Evolutionary conservation across 2,113 vertebrate species (phyloP).

Genomic region (Otis tarda): DNA sequence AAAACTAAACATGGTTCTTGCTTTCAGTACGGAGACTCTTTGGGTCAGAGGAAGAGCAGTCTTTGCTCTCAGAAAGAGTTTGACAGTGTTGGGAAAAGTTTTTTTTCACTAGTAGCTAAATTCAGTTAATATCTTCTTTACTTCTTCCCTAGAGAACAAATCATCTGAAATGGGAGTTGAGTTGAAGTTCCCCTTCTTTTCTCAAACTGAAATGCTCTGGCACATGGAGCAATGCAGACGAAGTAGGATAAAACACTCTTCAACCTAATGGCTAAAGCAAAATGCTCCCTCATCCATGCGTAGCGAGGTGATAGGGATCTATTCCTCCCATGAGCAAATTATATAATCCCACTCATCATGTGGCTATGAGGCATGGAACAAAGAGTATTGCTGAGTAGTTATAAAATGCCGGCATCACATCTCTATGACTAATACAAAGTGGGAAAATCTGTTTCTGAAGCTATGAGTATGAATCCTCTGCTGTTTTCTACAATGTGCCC

Average conservation of each 20-base stretch:
- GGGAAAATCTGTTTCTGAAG: not conserved
- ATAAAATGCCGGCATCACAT: not conserved
- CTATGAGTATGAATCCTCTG: not conserved
- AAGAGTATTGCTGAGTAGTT: not conserved
- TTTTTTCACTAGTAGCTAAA: not conserved
- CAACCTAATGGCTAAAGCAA: not conserved
- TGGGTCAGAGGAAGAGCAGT: not conserved
- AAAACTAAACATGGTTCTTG: not conserved
- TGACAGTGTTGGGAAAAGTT: not conserved
- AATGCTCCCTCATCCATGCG: not conserved
- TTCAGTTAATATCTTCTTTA: not conserved
- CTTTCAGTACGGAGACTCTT: not conserved
- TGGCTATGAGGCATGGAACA: not conserved
- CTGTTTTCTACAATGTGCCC: not conserved
- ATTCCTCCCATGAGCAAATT: not conserved
- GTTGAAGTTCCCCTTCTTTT: not conserved
- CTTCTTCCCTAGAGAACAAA: not conserved
- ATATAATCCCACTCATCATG: not conserved
- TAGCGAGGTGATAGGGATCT: rapidly evolving
- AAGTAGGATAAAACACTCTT: not conserved
- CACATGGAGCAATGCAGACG: not conserved
- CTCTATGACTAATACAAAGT: not conserved
- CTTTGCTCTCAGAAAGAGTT: not conserved
- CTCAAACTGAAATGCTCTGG: not conserved
- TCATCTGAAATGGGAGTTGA: not conserved